Base-by-base conservation (phyloP, 2,888 invertebrate genomes). In the Morinoia aosen region DNA sequence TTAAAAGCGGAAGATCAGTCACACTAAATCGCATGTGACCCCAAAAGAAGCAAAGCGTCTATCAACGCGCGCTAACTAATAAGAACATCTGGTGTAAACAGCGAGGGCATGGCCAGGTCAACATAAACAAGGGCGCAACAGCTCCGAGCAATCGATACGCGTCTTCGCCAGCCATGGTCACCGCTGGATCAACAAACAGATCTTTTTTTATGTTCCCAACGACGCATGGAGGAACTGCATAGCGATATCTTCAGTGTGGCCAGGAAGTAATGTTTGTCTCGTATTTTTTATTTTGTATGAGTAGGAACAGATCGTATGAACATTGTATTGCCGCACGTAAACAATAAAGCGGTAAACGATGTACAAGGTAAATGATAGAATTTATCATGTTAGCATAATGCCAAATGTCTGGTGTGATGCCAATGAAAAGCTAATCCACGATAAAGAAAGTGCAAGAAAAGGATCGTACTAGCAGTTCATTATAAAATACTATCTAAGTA, bases 101-200 rank as follows among this genome's bases (percentile, higher is more conserved):
- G 33, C 19, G 76, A 76, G 76, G 76, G 33, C 76, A 76, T 33
- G 25, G 16, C 76, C 76, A 76, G 76, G 25, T 76, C 33, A 76
- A 76, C 76, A 76, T 76, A 19, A 76, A 76, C 76, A 76, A 12
- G 76, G 33, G 76, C 33, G 76, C 76, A 76, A 76, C 76, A 19
- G 76, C 76, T 25, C 76, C 76, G 25, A 76, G 76, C 33, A 76
- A 76, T 76, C 76, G 33, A 76, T 76, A 76, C 25, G 61, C 8
- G 76, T 76, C 76, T 76, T 76, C 76, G 33, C 76, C 76, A 76
- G 76, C 76, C 76, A 76, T 76, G 76, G 76, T 76, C 76, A 76
- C 76, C 25, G 25, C 25, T 76, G 19, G 25, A 76, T 33, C 76
- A 76, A 76, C 76, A 76, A 76, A 76, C 76, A 76, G 14, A 8